phyloP scores from a whole-genome alignment of 2,888 invertebrate genomes.

The Sturmia bella region DNA sequence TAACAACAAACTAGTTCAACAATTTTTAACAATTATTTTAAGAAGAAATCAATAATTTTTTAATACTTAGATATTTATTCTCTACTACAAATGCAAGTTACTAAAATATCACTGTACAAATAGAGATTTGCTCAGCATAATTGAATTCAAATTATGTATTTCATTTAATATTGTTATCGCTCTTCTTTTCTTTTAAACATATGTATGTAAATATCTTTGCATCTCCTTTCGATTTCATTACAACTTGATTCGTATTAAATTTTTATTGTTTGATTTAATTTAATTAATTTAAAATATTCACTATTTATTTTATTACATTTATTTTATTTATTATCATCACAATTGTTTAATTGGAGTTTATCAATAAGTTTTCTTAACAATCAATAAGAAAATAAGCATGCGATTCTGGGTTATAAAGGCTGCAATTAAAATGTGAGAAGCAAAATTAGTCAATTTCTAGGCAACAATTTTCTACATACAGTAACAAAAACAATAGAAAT shows the following conservation, averaged over 20 bases:
- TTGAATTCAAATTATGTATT: constrained; percentile 9
- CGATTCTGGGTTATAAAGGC: constrained; percentile 61
- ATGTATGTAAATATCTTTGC: not conserved
- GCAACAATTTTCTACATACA: constrained; percentile 51
- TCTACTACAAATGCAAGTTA: constrained; percentile 49
- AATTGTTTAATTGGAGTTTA: constrained; percentile 56
- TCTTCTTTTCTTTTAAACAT: constrained; percentile 11
- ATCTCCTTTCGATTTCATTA: constrained; percentile 28
- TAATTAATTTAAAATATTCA: constrained; percentile 42
- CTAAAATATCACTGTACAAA: constrained; percentile 58
- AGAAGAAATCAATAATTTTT: constrained; percentile 50
- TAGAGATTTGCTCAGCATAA: constrained; percentile 33
- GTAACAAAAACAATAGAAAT: constrained; percentile 33
- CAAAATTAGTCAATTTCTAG: constrained; percentile 65
- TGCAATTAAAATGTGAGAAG: constrained; percentile 68
- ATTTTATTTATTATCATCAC: constrained; percentile 58
- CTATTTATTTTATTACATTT: constrained; percentile 15
- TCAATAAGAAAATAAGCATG: constrained; percentile 59
- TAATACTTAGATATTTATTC: constrained; percentile 10
- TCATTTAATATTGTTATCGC: constrained; percentile 28
- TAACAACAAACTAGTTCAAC: constrained; percentile 74
- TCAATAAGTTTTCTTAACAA: constrained; percentile 39
- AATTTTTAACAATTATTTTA: constrained; percentile 69
- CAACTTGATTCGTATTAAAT: constrained; percentile 8
- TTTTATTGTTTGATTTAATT: constrained; percentile 51